A percentile compares a stretch with the other conserved stretches of the same genome.
These are phyloP conservation scores for Callosobruchus maculatus DNA, from an alignment of 2,888 invertebrate species.

Conservation along the genomic window DNA sequence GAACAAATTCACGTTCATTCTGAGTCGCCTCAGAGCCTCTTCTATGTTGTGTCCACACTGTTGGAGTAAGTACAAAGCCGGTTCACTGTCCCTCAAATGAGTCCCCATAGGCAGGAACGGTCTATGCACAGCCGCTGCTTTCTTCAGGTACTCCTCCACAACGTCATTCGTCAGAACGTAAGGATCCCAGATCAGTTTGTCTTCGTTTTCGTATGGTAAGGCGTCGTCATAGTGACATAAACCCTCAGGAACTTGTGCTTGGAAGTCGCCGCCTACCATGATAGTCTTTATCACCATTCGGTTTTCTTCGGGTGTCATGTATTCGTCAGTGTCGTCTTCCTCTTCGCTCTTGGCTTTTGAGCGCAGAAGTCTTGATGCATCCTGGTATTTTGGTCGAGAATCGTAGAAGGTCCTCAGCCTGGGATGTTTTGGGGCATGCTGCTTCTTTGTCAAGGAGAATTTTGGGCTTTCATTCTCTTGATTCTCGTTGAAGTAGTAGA, in stretches of 20 bases:
- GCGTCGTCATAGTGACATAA: conserved; percentile 90
- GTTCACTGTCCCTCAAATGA: conserved; percentile 83
- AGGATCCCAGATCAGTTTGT: conserved; percentile 93
- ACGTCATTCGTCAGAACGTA: conserved; percentile 65
- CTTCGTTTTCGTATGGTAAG: conserved; percentile 91
- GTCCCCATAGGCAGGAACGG: conserved; percentile 66
- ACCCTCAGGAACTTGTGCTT: conserved; percentile 91
- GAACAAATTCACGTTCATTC: conserved; percentile 50
- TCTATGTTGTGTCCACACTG: conserved; percentile 94
- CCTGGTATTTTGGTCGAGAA: conserved; percentile 46
- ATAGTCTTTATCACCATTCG: conserved; percentile 76
- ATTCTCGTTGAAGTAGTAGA: conserved; percentile 61
- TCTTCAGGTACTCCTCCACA: conserved; percentile 78
- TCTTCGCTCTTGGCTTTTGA: conserved; percentile 69
- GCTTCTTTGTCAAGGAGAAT: conserved; percentile 11
- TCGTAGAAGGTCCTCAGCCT: conserved; percentile 56
- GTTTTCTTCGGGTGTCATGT: conserved; percentile 82
- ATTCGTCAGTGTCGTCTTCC: conserved; percentile 67
- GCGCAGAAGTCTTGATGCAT: conserved; percentile 53
- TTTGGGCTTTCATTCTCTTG: conserved; percentile 44
- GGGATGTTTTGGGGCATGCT: conserved; percentile 45
- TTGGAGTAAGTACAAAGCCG: conserved; percentile 83
- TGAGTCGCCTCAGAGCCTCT: conserved; percentile 78
- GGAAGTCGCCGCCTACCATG: conserved; percentile 92
- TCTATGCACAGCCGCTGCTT: conserved; percentile 47